A percentile compares a stretch with the other conserved stretches of the same genome.
Evolutionary conservation across 2,888 invertebrate genomes (phyloP).

Genomic region (Dysmachus trigonus): DNA sequence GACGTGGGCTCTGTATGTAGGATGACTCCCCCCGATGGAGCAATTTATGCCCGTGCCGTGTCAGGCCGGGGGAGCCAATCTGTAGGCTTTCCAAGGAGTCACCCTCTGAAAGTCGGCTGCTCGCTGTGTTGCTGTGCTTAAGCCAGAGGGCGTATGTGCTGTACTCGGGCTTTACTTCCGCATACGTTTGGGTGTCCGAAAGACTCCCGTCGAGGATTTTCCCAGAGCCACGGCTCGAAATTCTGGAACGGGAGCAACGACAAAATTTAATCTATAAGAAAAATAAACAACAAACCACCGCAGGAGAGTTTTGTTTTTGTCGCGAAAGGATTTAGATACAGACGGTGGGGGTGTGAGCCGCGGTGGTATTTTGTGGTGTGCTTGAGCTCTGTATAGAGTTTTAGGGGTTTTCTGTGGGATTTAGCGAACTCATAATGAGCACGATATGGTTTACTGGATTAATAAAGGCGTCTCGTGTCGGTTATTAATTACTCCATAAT

Average conservation of each 20-base stretch:
- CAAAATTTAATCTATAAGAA: conserved; percentile 14
- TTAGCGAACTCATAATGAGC: background rate
- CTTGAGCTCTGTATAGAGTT: background rate
- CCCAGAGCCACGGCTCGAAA: conserved; percentile 58
- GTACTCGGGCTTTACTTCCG: conserved; percentile 78
- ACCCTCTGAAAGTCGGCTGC: conserved; percentile 84
- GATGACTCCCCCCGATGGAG: conserved; percentile 63
- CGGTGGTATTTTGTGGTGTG: background rate
- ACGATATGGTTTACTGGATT: background rate
- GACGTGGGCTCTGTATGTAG: conserved; percentile 70
- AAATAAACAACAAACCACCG: background rate
- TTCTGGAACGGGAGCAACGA: conserved; percentile 56
- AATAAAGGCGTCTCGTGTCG: background rate
- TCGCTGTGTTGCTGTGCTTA: conserved; percentile 84
- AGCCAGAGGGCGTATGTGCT: conserved; percentile 88
- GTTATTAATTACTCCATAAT: background rate
- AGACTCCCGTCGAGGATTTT: conserved; percentile 82
- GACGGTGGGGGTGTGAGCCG: background rate
- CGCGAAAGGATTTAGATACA: background rate
- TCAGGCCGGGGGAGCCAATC: conserved; percentile 73
- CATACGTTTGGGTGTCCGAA: conserved; percentile 83
- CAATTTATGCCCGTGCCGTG: conserved; percentile 61
- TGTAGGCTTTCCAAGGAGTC: conserved; percentile 87
- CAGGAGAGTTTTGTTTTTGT: background rate
- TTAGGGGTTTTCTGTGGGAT: background rate